phyloP scores from a whole-genome alignment of 2,113 vertebrate genomes.

The Hoplias malabaricus region DNA sequence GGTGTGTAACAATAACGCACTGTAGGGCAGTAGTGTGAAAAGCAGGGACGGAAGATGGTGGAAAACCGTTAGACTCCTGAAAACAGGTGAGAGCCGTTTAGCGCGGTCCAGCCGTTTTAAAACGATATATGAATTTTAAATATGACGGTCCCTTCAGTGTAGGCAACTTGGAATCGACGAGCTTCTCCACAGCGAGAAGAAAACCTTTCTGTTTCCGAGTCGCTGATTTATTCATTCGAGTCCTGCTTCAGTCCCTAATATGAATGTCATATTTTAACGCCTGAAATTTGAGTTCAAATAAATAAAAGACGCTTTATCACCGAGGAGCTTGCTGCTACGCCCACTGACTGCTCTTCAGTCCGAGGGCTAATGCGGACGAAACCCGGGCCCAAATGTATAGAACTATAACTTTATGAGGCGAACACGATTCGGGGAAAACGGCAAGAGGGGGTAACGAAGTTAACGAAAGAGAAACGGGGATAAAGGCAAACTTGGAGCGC shows the following conservation, averaged over 20 bases:
- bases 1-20: background rate
- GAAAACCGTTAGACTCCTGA: conserved; percentile 58
- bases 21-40: conserved; percentile 25
- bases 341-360: background rate
- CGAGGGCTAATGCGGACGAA: background rate
- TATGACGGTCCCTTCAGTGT: background rate
- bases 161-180: background rate
- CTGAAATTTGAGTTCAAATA: background rate
- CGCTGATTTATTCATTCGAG: conserved; percentile 2
- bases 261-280: background rate
- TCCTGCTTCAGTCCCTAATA: background rate
- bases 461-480: background rate
- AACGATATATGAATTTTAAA: background rate
- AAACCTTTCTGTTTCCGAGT: background rate
- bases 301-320: background rate
- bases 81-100: conserved; percentile 59
- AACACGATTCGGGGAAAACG: background rate
- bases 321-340: background rate
- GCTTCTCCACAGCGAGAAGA: background rate
- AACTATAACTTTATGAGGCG: background rate
- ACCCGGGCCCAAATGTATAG: background rate
- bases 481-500: background rate
- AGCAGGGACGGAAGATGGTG: conserved; percentile 68
- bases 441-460: background rate
- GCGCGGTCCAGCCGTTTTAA: background rate